A percentile compares a stretch with the other conserved stretches of the same genome.
Evolutionary conservation across 2,797 vertebrate genomes (phyloP).

Genomic region (Cetoscarus ocellatus): DNA sequence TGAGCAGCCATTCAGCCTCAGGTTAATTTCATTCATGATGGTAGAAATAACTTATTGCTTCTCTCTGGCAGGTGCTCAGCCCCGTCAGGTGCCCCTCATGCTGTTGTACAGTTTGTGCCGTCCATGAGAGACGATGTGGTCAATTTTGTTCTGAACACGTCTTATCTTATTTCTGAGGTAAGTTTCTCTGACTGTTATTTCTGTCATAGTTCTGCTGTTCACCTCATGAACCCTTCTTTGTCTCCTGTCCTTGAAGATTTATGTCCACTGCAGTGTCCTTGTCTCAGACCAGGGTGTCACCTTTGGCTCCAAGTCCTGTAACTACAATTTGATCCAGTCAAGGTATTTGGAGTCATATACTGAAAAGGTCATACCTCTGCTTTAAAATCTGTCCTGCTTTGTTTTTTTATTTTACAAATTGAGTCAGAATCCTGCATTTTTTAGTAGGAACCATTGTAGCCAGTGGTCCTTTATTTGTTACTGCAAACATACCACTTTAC

Average conservation of each 20-base stretch:
- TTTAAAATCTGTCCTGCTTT: neutral
- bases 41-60: neutral
- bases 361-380: no score
- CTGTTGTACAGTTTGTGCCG: constrained; percentile 55
- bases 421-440: no score
- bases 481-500: no score
- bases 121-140: constrained; percentile 45
- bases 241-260: constrained; percentile 53
- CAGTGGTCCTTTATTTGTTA: no score
- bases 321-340: constrained; percentile 69
- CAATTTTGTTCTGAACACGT: constrained; percentile 69
- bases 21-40: neutral
- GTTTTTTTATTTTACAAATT: neutral
- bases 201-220: neutral
- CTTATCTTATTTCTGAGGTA: constrained; percentile 69
- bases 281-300: constrained; percentile 62
- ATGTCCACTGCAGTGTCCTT: constrained; percentile 76
- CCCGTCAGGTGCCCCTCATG: constrained; percentile 48
- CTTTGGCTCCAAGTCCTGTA: constrained; percentile 75
- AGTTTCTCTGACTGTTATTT: neutral
- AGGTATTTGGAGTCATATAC: constrained; percentile 49
- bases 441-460: no score
- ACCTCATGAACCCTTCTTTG: neutral
- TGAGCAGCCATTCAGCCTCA: constrained; percentile 21
- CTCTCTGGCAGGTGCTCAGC: constrained; percentile 68